Base-by-base conservation (phyloP, 2,113 vertebrate genomes). In the Syrmaticus mikado region DNA sequence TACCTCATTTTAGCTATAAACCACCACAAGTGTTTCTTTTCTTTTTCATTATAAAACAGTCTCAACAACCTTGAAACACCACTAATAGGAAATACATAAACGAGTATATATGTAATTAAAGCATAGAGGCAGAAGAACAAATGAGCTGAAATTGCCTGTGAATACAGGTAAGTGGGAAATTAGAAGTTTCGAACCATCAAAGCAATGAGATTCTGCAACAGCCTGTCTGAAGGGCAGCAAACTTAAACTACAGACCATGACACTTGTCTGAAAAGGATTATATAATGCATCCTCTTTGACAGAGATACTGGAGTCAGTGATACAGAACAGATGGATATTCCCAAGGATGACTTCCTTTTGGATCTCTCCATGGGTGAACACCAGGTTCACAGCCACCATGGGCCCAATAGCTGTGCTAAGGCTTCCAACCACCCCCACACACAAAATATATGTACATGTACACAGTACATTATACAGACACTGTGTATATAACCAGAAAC, bases 31-130 rank as follows among this genome's bases (percentile, higher is more conserved):
- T 3, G 2, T 70, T 75, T 24, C 61, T 71, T 19, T 20, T 41
- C 61, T 57, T 91, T 85, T 45, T 92, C 73, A 22, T 81, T 72
- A 78, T 19, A 40, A 91, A 95, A 84, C n/a, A 80, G 41, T 28
- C 62, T 75, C 10, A 60, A 61, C 40, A 43, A 27, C n/a, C 72
- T 60, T 72, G 61, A 65, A 92, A 32, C 5, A 46, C 6, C 38
- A 32, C 4, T 38, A 62, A 67, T 1, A 7, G 43, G 57, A 21
- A 46, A 38, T n/a, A n/a, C 10, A 32, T 58, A 19, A 32, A 57
- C 15, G 3, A 62, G 53, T 32, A 1, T 1, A 66, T 2, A 2
- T 10, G 0, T 41, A 22, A 68, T 87, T 78, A 40, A 89, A 89
- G 38, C 10, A 11, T 1, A 8, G 36, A 68, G 71, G 75, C 43